A percentile compares a stretch with the other conserved stretches of the same genome.
phyloP scores from a whole-genome alignment of 2,888 invertebrate species.

The Cataglyphis livida region DNA sequence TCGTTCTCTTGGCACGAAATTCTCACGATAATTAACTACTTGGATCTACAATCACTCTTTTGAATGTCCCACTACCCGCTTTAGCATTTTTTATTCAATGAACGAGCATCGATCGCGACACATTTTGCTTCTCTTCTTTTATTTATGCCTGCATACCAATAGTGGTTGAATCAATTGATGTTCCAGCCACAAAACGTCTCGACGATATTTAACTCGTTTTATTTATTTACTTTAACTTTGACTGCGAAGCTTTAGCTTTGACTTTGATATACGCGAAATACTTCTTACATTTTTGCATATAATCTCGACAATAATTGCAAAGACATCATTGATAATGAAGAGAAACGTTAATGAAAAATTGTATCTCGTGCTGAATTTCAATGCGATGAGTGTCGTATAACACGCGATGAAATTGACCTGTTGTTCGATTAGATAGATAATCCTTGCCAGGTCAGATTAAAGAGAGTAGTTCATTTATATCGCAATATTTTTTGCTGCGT shows the following conservation, averaged over 20 bases:
- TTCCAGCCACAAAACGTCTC: constrained; percentile 15
- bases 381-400: background rate
- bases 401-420: background rate
- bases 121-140: constrained; percentile 30
- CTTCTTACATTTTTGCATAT: background rate
- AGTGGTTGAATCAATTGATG: constrained; percentile 10
- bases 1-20: background rate
- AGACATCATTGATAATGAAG: background rate
- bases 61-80: background rate
- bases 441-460: background rate
- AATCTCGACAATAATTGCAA: background rate
- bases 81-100: constrained; percentile 37
- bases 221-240: constrained; percentile 7
- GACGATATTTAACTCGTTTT: background rate
- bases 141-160: constrained; percentile 1
- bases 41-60: constrained; percentile 23
- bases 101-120: constrained; percentile 15
- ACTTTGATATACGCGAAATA: no score
- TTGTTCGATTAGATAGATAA: background rate
- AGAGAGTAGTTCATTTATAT: constrained; percentile 12
- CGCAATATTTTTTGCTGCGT: background rate
- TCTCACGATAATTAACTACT: constrained; percentile 51
- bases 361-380: background rate
- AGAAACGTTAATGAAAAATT: background rate
- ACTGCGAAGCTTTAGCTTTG: background rate